Percentiles rank a stretch among this genome's conserved stretches.
These are phyloP conservation scores for Acropora tenuis DNA, from an alignment of 64 coral and sea anemone species.

Conservation along the genomic window DNA sequence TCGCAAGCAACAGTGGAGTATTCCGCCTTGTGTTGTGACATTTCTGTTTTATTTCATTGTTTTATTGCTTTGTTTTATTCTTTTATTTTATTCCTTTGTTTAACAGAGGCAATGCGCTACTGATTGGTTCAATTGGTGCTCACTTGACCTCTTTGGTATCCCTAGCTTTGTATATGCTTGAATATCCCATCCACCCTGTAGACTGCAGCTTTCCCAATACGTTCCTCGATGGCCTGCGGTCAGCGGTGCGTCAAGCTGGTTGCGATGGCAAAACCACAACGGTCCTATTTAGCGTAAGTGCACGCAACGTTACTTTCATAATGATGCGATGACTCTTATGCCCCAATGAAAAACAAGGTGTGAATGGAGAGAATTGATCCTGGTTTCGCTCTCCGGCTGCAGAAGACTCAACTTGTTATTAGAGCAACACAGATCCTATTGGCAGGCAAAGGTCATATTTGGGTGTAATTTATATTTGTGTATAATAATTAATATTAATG, in stretches of 20 bases:
- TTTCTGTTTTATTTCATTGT: no score
- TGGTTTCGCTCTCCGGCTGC: no score
- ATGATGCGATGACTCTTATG: background rate
- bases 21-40: no score
- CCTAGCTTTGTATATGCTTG: conserved; percentile 92
- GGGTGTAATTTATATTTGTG: no score
- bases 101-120: conserved; percentile 82
- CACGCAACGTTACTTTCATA: background rate
- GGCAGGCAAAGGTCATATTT: no score
- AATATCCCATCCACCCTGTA: conserved; percentile 86
- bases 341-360: background rate
- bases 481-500: no score
- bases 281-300: conserved; percentile 76
- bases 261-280: conserved; percentile 99
- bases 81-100: background rate
- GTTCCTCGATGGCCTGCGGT: conserved; percentile 91
- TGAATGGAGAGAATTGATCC: no score
- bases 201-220: conserved; percentile 89
- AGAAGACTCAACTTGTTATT: no score
- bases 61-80: no score
- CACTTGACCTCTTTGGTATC: conserved; percentile 75
- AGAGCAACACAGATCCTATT: no score
- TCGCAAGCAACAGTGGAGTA: no score
- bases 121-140: conserved; percentile 92
- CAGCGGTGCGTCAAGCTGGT: conserved; percentile 92